These are phyloP conservation scores for Ciconia stormi DNA, from an alignment of 2,113 vertebrate genomes.

Conservation along the genomic window DNA sequence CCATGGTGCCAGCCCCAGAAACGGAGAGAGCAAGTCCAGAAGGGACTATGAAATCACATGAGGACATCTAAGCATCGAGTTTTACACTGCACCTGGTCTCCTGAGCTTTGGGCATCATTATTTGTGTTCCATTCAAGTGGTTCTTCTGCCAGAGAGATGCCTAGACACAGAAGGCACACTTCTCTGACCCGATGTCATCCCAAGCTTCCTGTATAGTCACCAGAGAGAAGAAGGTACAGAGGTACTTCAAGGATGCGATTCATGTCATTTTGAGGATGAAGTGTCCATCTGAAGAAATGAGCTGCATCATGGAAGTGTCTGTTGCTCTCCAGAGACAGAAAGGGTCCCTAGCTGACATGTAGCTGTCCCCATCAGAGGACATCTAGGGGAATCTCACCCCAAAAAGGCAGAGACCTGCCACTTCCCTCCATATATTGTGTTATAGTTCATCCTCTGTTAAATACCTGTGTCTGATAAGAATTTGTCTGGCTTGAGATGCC, in stretches of 20 bases:
- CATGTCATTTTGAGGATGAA: background rate
- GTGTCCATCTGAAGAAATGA: background rate
- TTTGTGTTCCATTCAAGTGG: background rate
- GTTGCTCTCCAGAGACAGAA: background rate
- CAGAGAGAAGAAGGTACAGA: background rate
- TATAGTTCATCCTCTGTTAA: background rate
- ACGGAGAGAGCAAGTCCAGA: background rate
- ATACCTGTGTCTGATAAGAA: background rate
- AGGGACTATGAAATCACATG: background rate
- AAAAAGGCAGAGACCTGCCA: background rate
- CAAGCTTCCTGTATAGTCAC: background rate
- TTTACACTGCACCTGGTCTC: background rate
- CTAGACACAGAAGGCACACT: background rate
- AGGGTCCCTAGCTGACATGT: background rate
- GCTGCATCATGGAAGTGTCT: background rate
- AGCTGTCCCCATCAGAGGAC: background rate
- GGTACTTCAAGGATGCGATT: background rate
- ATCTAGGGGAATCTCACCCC: background rate
- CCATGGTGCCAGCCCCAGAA: background rate
- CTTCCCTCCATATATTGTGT: background rate
- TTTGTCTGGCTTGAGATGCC: background rate
- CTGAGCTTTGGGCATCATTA: background rate
- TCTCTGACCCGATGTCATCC: background rate
- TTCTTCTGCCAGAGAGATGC: background rate
- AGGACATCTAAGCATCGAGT: background rate